Evolutionary conservation across 2,888 invertebrate genomes (phyloP), one percentile per base, ranked within the genome.

Genomic region (Megaustenia siamemsis): DNA sequence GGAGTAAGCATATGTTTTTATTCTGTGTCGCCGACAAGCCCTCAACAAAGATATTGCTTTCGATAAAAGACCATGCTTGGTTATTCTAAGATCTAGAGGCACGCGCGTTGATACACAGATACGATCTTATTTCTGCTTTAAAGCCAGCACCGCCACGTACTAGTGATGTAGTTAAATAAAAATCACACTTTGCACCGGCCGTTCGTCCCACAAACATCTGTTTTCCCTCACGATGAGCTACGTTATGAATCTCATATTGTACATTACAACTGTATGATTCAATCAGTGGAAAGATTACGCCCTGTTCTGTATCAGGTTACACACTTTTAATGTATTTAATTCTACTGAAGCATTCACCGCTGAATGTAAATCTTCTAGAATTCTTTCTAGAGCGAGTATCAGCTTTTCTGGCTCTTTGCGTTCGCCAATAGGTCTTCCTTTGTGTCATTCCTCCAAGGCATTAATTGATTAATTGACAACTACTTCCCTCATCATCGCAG

Each of bases 61-160:
- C 15, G 12, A 40, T n/a, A 43, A 45, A 45, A 12, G 28, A 24
- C 71, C 4, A 45, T 32, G 45, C 5, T 73, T 45, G 45, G 28
- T 12, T 18, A 21, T 73, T 73, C 45, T 24, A 10, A 45, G 4
- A 45, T 40, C 45, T 40, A 24, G 28, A 69, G 40, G 28, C 71
- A 45, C 71, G 45, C 24, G 69, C 69, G 4, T 3, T 8, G 40
- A 24, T 28, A 28, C 69, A 69, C 15, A 69, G 69, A 69, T 69
- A 69, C 15, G 5, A 69, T 69, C 69, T 69, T 69, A 69, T 69
- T 38, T 69, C 24, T 69, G 40, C 10, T 40, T 40, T 40, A 40
- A n/a, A 24, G 24, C 69, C 24, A 4, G 5, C 4, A 24, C 40
- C 5, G 40, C 69, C 5, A 1, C 24, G 69, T 40, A 24, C 24